A percentile compares a stretch with the other conserved stretches of the same genome.
Conservation (phyloP, 2,888 invertebrate species). For the Crioceris asparagi region DNA sequence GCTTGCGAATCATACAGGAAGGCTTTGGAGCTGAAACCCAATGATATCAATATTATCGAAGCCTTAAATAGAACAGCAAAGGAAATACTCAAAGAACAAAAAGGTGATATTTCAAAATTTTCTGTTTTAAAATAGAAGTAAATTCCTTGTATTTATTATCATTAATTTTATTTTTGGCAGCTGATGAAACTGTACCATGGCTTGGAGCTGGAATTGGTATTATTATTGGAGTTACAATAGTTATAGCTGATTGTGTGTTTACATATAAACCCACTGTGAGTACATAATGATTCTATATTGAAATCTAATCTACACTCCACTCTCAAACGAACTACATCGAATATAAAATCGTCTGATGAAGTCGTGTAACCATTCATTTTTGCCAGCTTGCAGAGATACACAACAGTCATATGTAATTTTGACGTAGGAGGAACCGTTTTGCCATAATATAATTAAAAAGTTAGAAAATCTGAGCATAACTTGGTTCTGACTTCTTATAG, state of each 20-base stretch:
- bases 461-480: too few relatives aligned
- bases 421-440: too few relatives aligned
- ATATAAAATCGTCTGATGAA: too few relatives aligned
- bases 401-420: too few relatives aligned
- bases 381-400: too few relatives aligned
- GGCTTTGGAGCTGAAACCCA: constrained; percentile 55
- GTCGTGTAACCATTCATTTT: too few relatives aligned
- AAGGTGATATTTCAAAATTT: constrained; percentile 42
- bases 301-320: too few relatives aligned
- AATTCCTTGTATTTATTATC: not conserved
- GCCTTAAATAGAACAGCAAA: constrained; percentile 50
- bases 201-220: constrained; percentile 64
- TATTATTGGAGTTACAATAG: constrained; percentile 56
- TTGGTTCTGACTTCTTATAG: too few relatives aligned
- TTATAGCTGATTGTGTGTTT: constrained; percentile 56
- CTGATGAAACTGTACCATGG: constrained; percentile 63
- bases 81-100: constrained; percentile 48
- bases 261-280: constrained; percentile 57
- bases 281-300: too few relatives aligned
- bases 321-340: too few relatives aligned
- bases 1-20: constrained; percentile 58
- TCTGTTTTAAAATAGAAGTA: not conserved
- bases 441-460: too few relatives aligned
- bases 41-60: constrained; percentile 51
- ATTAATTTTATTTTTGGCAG: constrained; percentile 33